Evolutionary conservation across 2,113 vertebrate species (phyloP), one percentile per base, ranked within the genome.

Genomic region (Clinocottus analis): DNA sequence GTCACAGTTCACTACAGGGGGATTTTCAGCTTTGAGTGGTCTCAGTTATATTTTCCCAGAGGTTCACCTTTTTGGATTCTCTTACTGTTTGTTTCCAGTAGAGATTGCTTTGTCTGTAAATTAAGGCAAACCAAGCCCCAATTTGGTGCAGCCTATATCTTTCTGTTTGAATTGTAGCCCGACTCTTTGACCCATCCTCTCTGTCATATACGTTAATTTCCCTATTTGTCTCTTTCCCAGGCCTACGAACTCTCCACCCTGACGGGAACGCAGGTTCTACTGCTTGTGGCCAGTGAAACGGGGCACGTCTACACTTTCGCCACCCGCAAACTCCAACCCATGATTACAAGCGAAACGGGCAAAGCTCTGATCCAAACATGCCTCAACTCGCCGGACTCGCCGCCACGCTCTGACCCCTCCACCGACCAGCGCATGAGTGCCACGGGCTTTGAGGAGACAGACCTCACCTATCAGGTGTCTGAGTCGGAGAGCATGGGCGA

Each of bases 361-460:
- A 99, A 99, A 91, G 98, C 98, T 0, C 93, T 99, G 93, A 99
- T 99, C 93, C 98, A 99, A 82, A 99, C 98, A 7, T 99, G 98
- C 94, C 97, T 99, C 87, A 99, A 99, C 94, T 99, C 98, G 16
- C 98, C 98, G 0, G 98, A 99, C 93, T 99, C 98, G 0, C 98
- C 98, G 0, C 98, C 98, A 0, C 97, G 98, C 75, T 97, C 96
- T 0, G 98, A 99, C 92, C 98, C 98, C 1, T 98, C 97, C 90
- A 98, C 95, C 31, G 98, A 99, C 95, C 98, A 99, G 95, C 96
- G 98, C 82, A 99, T 99, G 98, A 99, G 98, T 1, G 98, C 98
- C 88, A 99, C 97, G 0, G 98, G 98, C 87, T 99, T 99, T 5
- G 98, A 99, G 93, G 98, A 99, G 93, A 98, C 98, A 0, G 98